These are phyloP conservation scores for Metopolophium dirhodum DNA, from an alignment of 1,140 invertebrate genomes.

Conservation along the genomic window DNA sequence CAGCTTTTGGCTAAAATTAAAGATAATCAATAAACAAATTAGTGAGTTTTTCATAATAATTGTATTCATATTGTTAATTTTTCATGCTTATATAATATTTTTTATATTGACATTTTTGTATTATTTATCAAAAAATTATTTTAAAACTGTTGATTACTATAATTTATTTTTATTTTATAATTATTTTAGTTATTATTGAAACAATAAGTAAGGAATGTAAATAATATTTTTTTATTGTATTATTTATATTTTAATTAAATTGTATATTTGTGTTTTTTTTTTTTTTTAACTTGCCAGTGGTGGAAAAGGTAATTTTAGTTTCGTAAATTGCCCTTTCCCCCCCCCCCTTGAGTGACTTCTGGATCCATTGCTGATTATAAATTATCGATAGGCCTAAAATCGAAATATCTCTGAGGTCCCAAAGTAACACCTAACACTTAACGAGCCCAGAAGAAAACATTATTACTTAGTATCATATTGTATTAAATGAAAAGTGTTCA, in stretches of 20 bases:
- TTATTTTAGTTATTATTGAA: no score
- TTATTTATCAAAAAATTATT: background rate
- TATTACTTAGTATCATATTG: no score
- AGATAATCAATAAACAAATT: background rate
- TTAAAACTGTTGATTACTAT: background rate
- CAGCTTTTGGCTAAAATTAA: slow-evolving; percentile 18
- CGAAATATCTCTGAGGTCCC: no score
- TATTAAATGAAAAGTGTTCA: no score
- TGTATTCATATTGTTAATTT: background rate
- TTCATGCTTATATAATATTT: background rate
- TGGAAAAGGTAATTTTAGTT: no score
- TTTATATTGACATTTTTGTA: background rate
- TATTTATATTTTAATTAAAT: background rate
- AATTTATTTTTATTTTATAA: background rate
- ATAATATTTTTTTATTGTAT: background rate
- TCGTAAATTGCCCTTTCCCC: no score
- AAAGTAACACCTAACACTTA: no score
- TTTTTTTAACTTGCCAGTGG: no score
- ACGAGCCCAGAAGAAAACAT: no score
- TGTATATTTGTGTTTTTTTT: background rate
- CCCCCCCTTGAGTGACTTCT: no score
- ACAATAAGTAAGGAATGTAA: background rate
- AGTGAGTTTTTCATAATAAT: background rate
- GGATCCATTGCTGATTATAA: no score
- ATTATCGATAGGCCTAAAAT: no score